A percentile compares a stretch with the other conserved stretches of the same genome.
phyloP scores from a whole-genome alignment of 2,113 vertebrate genomes.

The Catagonus wagneri region DNA sequence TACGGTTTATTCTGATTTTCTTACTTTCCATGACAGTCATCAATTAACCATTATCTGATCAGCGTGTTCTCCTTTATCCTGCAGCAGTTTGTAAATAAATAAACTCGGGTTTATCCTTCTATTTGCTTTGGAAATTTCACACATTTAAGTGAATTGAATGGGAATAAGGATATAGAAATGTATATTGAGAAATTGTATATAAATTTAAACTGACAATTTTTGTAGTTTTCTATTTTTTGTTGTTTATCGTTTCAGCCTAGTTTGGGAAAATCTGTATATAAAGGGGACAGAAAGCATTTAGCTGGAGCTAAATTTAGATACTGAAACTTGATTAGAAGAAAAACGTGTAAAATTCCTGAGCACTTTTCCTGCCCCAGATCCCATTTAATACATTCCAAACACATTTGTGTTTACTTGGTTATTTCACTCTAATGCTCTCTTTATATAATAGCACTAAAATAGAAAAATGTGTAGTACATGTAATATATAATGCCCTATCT shows the following conservation, averaged over 20 bases:
- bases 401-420: conserved; percentile 46
- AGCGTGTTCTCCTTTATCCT: conserved; percentile 82
- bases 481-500: not conserved
- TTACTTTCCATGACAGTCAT: conserved; percentile 81
- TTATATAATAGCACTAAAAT: conserved; percentile 50
- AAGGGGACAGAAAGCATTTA: not conserved
- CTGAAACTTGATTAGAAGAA: conserved; percentile 59
- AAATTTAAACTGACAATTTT: conserved; percentile 60
- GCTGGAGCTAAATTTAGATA: conserved; percentile 38
- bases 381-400: not conserved
- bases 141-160: conserved; percentile 67
- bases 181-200: conserved; percentile 2
- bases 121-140: conserved; percentile 72
- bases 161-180: conserved; percentile 16
- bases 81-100: conserved; percentile 78
- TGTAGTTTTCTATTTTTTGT: not conserved
- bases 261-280: not conserved
- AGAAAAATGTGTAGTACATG: conserved; percentile 44
- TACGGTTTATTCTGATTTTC: conserved; percentile 82
- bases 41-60: conserved; percentile 80
- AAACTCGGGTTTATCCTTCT: conserved; percentile 74
- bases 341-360: not conserved
- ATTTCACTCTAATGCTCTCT: conserved; percentile 60
- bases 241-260: conserved; percentile 32
- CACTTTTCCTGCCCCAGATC: not conserved